phyloP scores from a whole-genome alignment of 2,113 vertebrate species.

The Orcinus orca region DNA sequence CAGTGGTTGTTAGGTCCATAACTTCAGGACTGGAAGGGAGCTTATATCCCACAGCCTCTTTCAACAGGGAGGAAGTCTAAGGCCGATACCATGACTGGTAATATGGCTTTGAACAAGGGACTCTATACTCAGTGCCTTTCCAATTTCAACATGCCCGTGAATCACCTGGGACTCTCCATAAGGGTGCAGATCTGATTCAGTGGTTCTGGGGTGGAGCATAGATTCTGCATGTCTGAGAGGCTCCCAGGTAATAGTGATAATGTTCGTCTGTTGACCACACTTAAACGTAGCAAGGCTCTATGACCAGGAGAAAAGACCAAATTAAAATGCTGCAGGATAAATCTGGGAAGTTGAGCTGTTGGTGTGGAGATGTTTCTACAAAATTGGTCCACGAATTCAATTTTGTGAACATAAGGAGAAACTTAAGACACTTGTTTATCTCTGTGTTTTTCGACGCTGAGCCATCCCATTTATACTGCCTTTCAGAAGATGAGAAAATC shows the following conservation, averaged over 20 bases:
- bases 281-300: not conserved
- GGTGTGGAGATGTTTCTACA: not conserved
- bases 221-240: not conserved
- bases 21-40: no score
- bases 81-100: no score
- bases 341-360: not conserved
- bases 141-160: not conserved
- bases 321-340: not conserved
- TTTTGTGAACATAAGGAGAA: not conserved
- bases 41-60: not conserved
- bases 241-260: not conserved
- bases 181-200: not conserved
- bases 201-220: not conserved
- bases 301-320: not conserved
- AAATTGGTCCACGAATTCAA: not conserved
- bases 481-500: slow-evolving; percentile 73
- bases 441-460: slow-evolving; percentile 63
- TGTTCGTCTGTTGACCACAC: not conserved
- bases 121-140: not conserved
- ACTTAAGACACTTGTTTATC: not conserved
- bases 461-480: slow-evolving; percentile 25
- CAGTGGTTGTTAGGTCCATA: not conserved
- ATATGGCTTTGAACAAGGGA: not conserved
- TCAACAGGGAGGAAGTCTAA: not conserved
- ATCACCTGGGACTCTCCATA: rapidly evolving